Base-by-base conservation (phyloP, 2,113 vertebrate genomes). In the Lipophrys pholis region DNA sequence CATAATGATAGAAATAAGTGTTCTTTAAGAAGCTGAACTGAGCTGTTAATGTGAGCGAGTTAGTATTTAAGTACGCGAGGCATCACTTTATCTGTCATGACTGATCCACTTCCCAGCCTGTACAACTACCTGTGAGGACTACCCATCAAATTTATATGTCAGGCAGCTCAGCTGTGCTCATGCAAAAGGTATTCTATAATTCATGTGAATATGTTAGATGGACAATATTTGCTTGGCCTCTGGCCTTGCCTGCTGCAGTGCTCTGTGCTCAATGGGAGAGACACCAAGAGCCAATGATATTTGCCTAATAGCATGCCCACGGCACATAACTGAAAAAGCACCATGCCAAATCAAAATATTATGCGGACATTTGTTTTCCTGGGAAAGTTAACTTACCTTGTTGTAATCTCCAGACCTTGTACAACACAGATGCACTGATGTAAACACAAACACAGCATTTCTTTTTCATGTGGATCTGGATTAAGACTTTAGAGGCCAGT, bases 181-280 rank as follows among this genome's bases (percentile, higher is more conserved):
- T 82, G 58, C 82, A 87, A 70, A 83, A 85, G 89, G 77, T 81
- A 91, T 82, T 89, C 61, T 76, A 83, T 86, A 87, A 91, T 88
- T 89, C 78, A 89, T 82, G 76, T 74, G 85, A 88, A 89, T 87
- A 82, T 89, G 73, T 87, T 80, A 79, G 79, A 81, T 83, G 73
- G 67, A 69, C 80, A 80, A 69, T 85, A 86, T 90, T 91, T 91
- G 89, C 73, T 83, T 87, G 80, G 80, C 90, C 90, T 90, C 87
- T 89, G 82, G 84, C 87, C 83, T 84, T 67, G 78, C 75, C 81
- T 69, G 61, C 67, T 78, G 71, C 71, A 80, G 46, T 76, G 42
- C 75, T 73, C 79, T 57, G 57, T 79, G 52, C 87, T 90, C 68
- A 82, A 54, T 75, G 75, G 78, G 66, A 83, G 80, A 78, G 72